Base-by-base conservation (phyloP, 1,140 invertebrate species). In the Doryteuthis pealeii region DNA sequence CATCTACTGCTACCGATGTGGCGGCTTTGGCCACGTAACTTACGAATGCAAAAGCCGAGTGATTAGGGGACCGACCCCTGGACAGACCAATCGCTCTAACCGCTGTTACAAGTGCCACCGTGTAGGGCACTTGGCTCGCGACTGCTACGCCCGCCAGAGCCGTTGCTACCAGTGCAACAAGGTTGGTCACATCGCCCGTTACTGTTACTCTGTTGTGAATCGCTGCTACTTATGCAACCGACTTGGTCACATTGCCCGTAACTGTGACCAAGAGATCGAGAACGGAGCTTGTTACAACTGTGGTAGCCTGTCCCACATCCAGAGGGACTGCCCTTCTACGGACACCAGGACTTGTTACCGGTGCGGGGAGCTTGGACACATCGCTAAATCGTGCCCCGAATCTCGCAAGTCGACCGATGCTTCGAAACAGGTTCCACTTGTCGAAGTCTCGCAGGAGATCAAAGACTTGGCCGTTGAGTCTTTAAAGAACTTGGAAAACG, bases 231-330 rank as follows among this genome's bases (percentile, higher is more conserved):
- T 86, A 77, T 89, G 89, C 77, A 87, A 89, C 76, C 82, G 86
- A 75, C 73, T 78, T 73, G 89, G 89, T 33, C 89, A 89, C 78
- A 87, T 88, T 83, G 87, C 88, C 26, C 83, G 88, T 92, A 94
- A 87, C 75, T 87, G 86, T 81, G 81, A 76, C 74, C 10, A 49
- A 49, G 43, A 40, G 12, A 81, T 80, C 71, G 80, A 82, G 35
- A 78, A 77, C 45, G 80, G 82, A 33, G 74, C 82, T 31, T 97
- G 96, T 90, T 97, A 94, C 92, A 96, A 96, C 90, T 98, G 96
- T 89, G 97, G 97, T 89, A 91, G 94, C 87, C 92, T 93, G 84
- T 95, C 95, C 62, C 95, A 97, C 88, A 96, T 96, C 87, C 95
- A 95, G 79, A 92, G 95, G 77, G 94, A 96, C 81, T 97, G 95